phyloP scores from a whole-genome alignment of 2,113 vertebrate species.

The Sporophila hypoxantha region DNA sequence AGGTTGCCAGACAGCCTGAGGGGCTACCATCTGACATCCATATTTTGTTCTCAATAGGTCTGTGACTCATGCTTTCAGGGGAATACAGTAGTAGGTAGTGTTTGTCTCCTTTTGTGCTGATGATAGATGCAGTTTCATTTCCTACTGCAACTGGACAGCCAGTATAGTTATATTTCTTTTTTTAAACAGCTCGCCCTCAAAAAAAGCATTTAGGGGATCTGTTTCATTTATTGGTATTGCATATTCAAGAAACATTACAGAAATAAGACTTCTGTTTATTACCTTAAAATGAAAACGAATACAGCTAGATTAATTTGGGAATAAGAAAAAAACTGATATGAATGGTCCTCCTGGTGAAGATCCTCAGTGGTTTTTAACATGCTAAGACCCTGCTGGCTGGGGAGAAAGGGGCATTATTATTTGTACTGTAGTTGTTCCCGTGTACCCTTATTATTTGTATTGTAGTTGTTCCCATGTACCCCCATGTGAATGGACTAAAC shows the following conservation, averaged over 20 bases:
- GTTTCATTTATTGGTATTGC: background rate
- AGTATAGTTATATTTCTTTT: background rate
- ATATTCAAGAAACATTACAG: background rate
- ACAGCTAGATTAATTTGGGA: background rate
- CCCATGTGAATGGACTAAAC: accelerated
- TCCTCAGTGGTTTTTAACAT: slow-evolving; percentile 9
- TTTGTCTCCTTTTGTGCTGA: slow-evolving; percentile 6
- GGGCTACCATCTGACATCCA: slow-evolving; percentile 39
- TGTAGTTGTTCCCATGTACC: background rate
- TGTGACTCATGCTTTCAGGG: slow-evolving; percentile 29
- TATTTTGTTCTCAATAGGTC: slow-evolving; percentile 45
- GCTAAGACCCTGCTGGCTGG: background rate
- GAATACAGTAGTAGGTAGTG: background rate
- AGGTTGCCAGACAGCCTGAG: slow-evolving; percentile 40
- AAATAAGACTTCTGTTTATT: background rate
- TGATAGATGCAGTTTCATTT: slow-evolving; percentile 43
- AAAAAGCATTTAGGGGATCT: background rate
- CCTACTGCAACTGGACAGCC: slow-evolving; percentile 22
- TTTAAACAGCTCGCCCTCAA: background rate
- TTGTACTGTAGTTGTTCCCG: background rate
- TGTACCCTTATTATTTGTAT: background rate
- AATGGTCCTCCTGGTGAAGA: background rate
- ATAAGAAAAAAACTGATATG: background rate
- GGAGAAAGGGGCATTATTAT: background rate
- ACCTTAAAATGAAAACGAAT: background rate